Evolutionary conservation across 2,797 vertebrate genomes (phyloP).

Genomic region (Pteronotus mesoamericanus): DNA sequence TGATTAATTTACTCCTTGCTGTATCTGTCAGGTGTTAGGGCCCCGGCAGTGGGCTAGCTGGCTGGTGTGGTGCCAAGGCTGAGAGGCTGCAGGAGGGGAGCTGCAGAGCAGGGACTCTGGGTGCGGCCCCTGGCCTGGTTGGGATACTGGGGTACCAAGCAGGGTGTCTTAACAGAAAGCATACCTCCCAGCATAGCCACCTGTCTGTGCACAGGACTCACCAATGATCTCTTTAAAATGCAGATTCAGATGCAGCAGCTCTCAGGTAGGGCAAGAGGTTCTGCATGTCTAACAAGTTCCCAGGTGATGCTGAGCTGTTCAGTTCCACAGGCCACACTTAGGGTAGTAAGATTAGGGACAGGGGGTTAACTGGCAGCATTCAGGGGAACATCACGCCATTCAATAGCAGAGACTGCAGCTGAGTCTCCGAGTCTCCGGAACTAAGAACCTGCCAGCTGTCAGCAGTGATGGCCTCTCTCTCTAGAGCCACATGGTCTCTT

Average conservation of each 20-base stretch:
- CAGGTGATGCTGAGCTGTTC: not conserved
- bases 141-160: not conserved
- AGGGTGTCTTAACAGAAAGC: not conserved
- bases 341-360: not conserved
- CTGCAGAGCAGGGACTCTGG: not conserved
- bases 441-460: not conserved
- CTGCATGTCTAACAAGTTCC: not conserved
- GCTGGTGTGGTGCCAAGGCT: not conserved
- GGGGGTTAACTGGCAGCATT: not conserved
- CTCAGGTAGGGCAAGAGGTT: not conserved
- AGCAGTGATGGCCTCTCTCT: not conserved
- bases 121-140: no score
- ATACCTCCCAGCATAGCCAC: not conserved
- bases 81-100: not conserved
- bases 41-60: not conserved
- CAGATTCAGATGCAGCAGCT: not conserved
- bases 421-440: not conserved
- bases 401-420: not conserved
- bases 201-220: not conserved
- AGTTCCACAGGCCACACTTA: not conserved
- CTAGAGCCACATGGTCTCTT: not conserved
- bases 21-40: slow-evolving; percentile 1
- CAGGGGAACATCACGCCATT: not conserved
- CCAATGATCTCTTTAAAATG: not conserved
- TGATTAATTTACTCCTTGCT: slow-evolving; percentile 77